Conservation (phyloP, 2,888 invertebrate genomes). For the Mimas tiliae region DNA sequence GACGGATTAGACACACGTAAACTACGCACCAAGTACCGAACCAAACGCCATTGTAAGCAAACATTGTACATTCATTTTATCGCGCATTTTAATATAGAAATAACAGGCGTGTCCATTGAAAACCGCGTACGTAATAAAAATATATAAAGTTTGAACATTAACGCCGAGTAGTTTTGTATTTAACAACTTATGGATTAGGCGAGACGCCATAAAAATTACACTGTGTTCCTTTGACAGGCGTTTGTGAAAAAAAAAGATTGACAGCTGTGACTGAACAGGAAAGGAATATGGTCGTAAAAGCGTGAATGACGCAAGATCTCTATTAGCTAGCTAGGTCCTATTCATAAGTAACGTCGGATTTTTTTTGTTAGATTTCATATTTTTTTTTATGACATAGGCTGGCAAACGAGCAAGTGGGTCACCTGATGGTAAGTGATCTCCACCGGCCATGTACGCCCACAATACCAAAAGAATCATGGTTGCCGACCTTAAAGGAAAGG, state of each 20-base stretch:
- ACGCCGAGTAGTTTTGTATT: slow-evolving; percentile 33
- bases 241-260: slow-evolving; percentile 33
- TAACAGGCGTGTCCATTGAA: slow-evolving; percentile 37
- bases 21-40: slow-evolving; percentile 18
- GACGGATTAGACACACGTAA: slow-evolving; percentile 26
- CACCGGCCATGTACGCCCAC: no score
- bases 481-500: no score
- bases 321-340: slow-evolving; percentile 26
- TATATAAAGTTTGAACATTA: slow-evolving; percentile 39
- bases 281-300: slow-evolving; percentile 28
- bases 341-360: not conserved
- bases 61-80: slow-evolving; percentile 31
- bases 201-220: slow-evolving; percentile 35
- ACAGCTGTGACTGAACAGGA: slow-evolving; percentile 32
- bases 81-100: slow-evolving; percentile 29
- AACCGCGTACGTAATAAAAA: slow-evolving; percentile 35
- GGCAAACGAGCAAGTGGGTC: no score
- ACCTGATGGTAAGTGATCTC: no score
- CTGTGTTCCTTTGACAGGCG: slow-evolving; percentile 31
- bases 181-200: slow-evolving; percentile 43
- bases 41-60: slow-evolving; percentile 27
- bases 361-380: no score
- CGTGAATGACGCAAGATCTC: slow-evolving; percentile 27
- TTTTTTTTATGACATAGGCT: no score
- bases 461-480: no score